Evolutionary conservation across 2,797 vertebrate genomes (phyloP).

Genomic region (Cirrhinus molitorella): DNA sequence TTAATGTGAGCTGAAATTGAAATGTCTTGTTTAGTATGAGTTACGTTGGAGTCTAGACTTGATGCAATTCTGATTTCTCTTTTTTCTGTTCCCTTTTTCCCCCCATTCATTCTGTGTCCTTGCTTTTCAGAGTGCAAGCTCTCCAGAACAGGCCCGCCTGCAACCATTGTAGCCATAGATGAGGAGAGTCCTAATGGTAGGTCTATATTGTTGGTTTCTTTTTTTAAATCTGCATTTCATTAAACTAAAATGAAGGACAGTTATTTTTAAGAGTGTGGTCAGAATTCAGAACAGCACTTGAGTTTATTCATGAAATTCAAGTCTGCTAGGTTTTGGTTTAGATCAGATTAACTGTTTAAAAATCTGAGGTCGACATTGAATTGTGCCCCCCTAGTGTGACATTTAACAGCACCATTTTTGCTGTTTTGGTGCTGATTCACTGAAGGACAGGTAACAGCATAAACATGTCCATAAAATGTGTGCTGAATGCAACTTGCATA

Average conservation of each 20-base stretch:
- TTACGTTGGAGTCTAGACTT: conserved; percentile 58
- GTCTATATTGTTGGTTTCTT: conserved; percentile 59
- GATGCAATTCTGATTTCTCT: conserved; percentile 50
- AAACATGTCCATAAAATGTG: neutral
- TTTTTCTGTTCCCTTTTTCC: neutral
- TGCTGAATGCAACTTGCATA: neutral
- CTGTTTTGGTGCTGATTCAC: neutral
- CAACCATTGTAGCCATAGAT: conserved; percentile 97
- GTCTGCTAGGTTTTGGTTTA: neutral
- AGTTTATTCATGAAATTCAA: neutral
- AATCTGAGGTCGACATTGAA: too few species aligned
- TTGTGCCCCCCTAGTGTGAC: too few species aligned
- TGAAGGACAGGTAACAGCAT: neutral
- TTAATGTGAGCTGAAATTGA: conserved; percentile 52
- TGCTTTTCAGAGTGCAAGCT: conserved; percentile 91
- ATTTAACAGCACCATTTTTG: neutral
- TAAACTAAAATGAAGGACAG: neutral
- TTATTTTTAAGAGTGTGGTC: neutral
- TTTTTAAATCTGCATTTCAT: conserved; percentile 6
- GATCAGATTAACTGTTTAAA: neutral
- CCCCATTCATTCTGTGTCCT: conserved; percentile 4
- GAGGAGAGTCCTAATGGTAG: conserved; percentile 98
- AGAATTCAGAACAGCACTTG: conserved; percentile 11
- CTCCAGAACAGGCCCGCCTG: conserved; percentile 92
- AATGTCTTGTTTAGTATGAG: conserved; percentile 57